Evolutionary conservation across 2,113 vertebrate species (phyloP).

Genomic region (Scopus umbretta): DNA sequence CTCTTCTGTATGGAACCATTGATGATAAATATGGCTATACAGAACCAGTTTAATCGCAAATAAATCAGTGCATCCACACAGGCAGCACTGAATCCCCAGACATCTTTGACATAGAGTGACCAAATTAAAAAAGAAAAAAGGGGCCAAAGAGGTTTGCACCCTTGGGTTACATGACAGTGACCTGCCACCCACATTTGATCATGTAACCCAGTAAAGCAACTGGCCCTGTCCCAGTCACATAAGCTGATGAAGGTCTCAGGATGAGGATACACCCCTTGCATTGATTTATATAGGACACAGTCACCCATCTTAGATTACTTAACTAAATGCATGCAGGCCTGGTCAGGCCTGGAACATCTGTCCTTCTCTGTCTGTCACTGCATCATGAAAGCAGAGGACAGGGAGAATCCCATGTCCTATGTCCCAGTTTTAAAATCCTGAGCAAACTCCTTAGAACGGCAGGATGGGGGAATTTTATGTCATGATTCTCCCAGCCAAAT

Average conservation of each 20-base stretch:
- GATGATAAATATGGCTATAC: neutral
- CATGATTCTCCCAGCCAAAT: neutral
- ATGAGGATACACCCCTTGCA: neutral
- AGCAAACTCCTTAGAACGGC: neutral
- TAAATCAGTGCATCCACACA: neutral
- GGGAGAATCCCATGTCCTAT: neutral
- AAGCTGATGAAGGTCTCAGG: neutral
- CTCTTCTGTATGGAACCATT: neutral
- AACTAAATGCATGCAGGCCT: neutral
- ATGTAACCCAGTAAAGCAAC: neutral
- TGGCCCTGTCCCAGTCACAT: neutral
- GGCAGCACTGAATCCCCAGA: neutral
- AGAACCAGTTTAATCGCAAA: neutral
- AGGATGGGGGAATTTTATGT: neutral
- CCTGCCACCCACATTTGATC: neutral
- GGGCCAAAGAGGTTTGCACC: neutral
- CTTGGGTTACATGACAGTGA: neutral
- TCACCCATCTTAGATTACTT: neutral
- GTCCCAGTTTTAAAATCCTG: neutral
- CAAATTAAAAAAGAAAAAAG: neutral
- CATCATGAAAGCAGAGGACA: neutral
- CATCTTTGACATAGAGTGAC: neutral
- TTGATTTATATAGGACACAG: neutral
- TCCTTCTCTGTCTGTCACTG: neutral
- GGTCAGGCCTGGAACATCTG: neutral